A percentile compares a stretch with the other conserved stretches of the same genome.
phyloP scores from a whole-genome alignment of 2,113 vertebrate genomes.

The Coturnix japonica region DNA sequence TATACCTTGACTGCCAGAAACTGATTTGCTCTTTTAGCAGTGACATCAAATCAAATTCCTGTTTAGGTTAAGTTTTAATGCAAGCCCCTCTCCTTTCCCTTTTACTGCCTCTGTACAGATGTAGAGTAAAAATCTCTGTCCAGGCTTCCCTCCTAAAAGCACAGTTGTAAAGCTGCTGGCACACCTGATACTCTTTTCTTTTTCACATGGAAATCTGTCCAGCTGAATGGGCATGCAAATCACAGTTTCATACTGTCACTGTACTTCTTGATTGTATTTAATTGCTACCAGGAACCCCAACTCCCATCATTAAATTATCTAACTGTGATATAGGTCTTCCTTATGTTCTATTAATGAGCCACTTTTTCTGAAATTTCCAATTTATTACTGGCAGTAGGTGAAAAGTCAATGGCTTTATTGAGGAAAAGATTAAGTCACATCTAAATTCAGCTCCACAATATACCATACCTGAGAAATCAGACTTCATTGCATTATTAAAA shows the following conservation, averaged over 20 bases:
- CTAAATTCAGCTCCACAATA: not conserved
- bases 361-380: not conserved
- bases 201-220: not conserved
- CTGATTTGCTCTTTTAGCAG: not conserved
- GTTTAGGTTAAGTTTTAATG: slow-evolving; percentile 9
- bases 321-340: not conserved
- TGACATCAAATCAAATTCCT: slow-evolving; percentile 22
- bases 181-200: not conserved
- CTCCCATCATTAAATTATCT: not conserved
- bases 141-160: not conserved
- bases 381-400: not conserved
- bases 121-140: not conserved
- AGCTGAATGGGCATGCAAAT: not conserved
- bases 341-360: not conserved
- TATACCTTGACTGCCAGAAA: not conserved
- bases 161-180: not conserved
- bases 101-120: not conserved
- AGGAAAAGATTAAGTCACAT: not conserved
- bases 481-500: not conserved
- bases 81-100: not conserved
- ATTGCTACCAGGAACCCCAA: not conserved
- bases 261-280: not conserved
- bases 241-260: not conserved
- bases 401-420: not conserved
- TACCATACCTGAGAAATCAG: not conserved